These are phyloP conservation scores for Larimichthys crocea DNA, from an alignment of 2,113 vertebrate genomes.

Conservation along the genomic window DNA sequence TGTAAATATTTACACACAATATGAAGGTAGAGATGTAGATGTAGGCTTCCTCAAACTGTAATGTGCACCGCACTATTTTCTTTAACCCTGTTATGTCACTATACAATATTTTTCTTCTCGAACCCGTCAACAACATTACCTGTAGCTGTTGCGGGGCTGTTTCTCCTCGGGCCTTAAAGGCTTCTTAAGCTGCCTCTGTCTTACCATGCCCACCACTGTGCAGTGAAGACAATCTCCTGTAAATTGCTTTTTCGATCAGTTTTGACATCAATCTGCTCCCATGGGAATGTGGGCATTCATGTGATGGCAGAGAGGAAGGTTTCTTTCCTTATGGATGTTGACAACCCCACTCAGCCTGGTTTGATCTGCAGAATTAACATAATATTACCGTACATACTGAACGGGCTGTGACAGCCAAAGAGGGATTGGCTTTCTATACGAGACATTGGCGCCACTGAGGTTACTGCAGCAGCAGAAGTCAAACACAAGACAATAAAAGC, in stretches of 20 bases:
- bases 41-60: neutral
- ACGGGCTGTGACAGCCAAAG: conserved; percentile 58
- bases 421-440: conserved; percentile 49
- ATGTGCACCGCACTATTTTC: neutral
- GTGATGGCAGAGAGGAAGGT: conserved; percentile 63
- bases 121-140: conserved; percentile 1
- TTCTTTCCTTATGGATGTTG: conserved; percentile 73
- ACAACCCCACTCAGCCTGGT: conserved; percentile 71
- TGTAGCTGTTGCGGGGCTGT: conserved; percentile 22
- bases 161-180: conserved; percentile 30
- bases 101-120: neutral
- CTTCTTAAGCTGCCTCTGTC: conserved; percentile 30
- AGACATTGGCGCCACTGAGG: conserved; percentile 44
- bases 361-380: conserved; percentile 80
- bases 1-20: neutral
- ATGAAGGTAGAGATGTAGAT: neutral
- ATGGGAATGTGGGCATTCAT: conserved; percentile 60
- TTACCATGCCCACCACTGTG: conserved; percentile 50
- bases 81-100: neutral
- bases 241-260: conserved; percentile 79
- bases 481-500: conserved; percentile 37
- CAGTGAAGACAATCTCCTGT: conserved; percentile 66
- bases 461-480: conserved; percentile 26
- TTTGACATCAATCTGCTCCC: conserved; percentile 76
- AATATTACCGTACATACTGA: conserved; percentile 64